These are phyloP conservation scores for Leucosticte australis DNA, from an alignment of 2,113 vertebrate species.

Conservation along the genomic window DNA sequence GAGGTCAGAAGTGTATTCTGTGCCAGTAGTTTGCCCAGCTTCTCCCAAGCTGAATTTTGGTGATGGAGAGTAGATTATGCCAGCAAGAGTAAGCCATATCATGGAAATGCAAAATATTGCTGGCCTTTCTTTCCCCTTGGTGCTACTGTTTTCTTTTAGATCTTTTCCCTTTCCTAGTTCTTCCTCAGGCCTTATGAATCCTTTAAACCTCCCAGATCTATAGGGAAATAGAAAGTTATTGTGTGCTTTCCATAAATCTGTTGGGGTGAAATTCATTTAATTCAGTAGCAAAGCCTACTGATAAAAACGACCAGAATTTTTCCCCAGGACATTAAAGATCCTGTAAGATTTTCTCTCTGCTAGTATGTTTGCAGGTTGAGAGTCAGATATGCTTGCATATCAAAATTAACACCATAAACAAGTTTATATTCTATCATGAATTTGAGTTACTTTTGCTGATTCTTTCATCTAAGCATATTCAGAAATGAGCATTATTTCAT, in stretches of 20 bases:
- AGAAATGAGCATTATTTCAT: background rate
- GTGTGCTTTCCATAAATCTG: background rate
- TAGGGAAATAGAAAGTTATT: background rate
- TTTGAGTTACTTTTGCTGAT: background rate
- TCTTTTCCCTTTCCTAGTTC: background rate
- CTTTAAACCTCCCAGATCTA: background rate
- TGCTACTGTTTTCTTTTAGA: background rate
- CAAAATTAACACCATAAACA: constrained; percentile 35
- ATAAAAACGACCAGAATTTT: background rate
- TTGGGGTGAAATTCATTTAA: constrained; percentile 2
- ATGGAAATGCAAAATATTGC: background rate
- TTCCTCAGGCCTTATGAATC: background rate
- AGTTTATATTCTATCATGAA: background rate
- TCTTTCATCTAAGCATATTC: background rate
- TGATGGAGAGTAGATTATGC: background rate
- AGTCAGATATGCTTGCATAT: background rate
- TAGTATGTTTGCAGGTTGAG: background rate
- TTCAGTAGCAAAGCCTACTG: background rate
- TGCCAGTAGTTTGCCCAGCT: background rate
- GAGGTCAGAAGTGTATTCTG: background rate
- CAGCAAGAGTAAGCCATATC: background rate
- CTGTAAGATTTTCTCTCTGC: background rate
- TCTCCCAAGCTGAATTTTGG: background rate
- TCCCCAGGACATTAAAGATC: background rate
- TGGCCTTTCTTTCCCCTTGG: background rate